phyloP scores from a whole-genome alignment of 2,113 vertebrate genomes.

The Lasiurus cinereus region DNA sequence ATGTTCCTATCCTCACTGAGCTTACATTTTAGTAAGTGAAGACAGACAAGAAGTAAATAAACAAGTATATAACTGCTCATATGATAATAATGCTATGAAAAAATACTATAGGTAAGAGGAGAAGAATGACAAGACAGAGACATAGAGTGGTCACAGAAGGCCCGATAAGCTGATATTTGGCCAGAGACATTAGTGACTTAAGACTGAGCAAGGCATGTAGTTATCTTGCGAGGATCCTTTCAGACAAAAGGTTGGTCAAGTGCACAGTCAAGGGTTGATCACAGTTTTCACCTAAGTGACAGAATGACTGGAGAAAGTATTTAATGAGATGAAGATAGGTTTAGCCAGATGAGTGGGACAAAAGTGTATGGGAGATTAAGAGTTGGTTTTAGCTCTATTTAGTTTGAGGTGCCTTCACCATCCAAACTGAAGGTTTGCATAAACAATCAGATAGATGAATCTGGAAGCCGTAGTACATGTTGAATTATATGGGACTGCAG shows the following conservation, averaged over 20 bases:
- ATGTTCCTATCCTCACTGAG: not conserved
- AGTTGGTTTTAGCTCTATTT: not conserved
- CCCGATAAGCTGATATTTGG: not conserved
- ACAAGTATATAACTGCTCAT: not conserved
- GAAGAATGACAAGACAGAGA: not conserved
- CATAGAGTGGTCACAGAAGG: not conserved
- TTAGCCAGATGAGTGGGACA: not conserved
- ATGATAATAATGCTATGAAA: not conserved
- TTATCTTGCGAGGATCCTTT: not conserved
- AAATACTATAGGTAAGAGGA: not conserved
- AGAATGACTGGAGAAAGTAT: not conserved
- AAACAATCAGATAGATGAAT: not conserved
- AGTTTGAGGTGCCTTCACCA: not conserved
- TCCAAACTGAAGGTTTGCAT: not conserved
- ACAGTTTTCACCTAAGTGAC: not conserved
- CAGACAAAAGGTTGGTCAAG: not conserved
- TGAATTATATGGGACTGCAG: not conserved
- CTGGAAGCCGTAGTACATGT: not conserved
- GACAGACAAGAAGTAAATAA: not conserved
- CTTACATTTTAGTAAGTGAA: slow-evolving; percentile 2
- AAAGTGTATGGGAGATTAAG: not conserved
- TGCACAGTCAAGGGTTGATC: not conserved
- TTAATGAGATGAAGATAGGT: not conserved
- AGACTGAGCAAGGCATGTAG: not conserved
- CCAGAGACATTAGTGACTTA: not conserved